These are phyloP conservation scores for Astyanax mexicanus DNA, from an alignment of 2,797 vertebrate genomes.

Conservation along the genomic window DNA sequence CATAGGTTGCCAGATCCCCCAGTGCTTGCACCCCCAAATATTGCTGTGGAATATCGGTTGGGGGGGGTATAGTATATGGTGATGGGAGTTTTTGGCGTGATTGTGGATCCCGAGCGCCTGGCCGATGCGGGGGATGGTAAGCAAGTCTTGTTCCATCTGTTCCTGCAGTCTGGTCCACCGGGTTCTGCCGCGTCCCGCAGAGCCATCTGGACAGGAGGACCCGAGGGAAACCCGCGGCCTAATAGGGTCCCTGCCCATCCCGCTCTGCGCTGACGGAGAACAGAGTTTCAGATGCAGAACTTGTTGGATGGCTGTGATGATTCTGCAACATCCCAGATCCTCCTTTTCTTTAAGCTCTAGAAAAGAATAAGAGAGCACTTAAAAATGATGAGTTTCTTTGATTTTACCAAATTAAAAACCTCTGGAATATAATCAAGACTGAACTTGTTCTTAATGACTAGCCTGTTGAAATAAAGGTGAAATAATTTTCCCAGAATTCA, in stretches of 20 bases:
- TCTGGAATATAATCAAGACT: too few relatives aligned
- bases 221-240: slow-evolving; percentile 32
- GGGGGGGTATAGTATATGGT: not conserved
- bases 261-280: not conserved
- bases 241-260: not conserved
- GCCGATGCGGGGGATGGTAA: slow-evolving; percentile 3
- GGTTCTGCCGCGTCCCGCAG: not conserved
- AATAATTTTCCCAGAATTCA: too few relatives aligned
- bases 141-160: slow-evolving; percentile 42
- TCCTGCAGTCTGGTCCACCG: slow-evolving; percentile 33
- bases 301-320: not conserved
- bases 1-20: not conserved
- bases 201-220: slow-evolving; percentile 51
- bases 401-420: too few relatives aligned
- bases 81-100: not conserved
- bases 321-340: not conserved
- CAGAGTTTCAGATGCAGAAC: not conserved
- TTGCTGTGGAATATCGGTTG: not conserved
- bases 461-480: too few relatives aligned
- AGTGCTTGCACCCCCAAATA: not conserved
- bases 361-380: too few relatives aligned
- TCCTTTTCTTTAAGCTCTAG: too few relatives aligned
- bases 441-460: too few relatives aligned
- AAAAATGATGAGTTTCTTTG: too few relatives aligned
- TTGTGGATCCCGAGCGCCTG: not conserved